phyloP scores from a whole-genome alignment of 2,797 vertebrate species.

The Sternotherus odoratus region DNA sequence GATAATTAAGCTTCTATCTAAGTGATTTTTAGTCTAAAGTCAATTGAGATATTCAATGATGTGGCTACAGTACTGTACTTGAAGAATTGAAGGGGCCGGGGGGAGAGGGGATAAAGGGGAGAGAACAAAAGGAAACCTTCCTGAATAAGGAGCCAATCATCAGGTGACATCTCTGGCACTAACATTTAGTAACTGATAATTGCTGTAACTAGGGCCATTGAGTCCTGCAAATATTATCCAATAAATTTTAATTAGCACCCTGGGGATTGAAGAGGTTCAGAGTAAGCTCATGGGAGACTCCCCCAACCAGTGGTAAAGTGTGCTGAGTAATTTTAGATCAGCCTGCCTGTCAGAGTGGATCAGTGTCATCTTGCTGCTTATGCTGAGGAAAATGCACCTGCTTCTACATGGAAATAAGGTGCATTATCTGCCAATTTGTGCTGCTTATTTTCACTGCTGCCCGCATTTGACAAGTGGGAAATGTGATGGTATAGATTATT shows the following conservation, averaged over 20 bases:
- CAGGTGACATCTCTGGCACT: slow-evolving; percentile 73
- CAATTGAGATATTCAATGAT: slow-evolving; percentile 60
- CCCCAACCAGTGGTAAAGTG: slow-evolving; percentile 71
- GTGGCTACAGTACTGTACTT: slow-evolving; percentile 21
- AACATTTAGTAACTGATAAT: slow-evolving; percentile 85
- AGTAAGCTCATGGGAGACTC: slow-evolving; percentile 76
- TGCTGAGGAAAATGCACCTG: slow-evolving; percentile 80
- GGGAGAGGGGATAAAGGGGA: too few relatives aligned
- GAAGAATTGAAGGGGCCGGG: slow-evolving; percentile 42
- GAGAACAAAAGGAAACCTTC: background rate
- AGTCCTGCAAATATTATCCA: slow-evolving; percentile 84
- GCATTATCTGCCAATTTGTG: slow-evolving; percentile 84
- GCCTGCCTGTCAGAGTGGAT: slow-evolving; percentile 83
- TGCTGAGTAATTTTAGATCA: slow-evolving; percentile 85
- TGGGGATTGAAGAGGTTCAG: slow-evolving; percentile 78
- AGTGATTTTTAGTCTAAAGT: slow-evolving; percentile 37
- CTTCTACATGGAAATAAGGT: slow-evolving; percentile 83
- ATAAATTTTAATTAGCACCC: slow-evolving; percentile 88
- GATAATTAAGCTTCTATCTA: slow-evolving; percentile 38
- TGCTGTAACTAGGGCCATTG: slow-evolving; percentile 81
- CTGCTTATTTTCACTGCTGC: slow-evolving; percentile 78
- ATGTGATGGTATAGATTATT: slow-evolving; percentile 68
- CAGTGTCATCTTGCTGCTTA: slow-evolving; percentile 82
- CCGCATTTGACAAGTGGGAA: slow-evolving; percentile 68
- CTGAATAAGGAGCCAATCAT: slow-evolving; percentile 66